phyloP scores from a whole-genome alignment of 2,113 vertebrate species.

The Diadophis punctatus region DNA sequence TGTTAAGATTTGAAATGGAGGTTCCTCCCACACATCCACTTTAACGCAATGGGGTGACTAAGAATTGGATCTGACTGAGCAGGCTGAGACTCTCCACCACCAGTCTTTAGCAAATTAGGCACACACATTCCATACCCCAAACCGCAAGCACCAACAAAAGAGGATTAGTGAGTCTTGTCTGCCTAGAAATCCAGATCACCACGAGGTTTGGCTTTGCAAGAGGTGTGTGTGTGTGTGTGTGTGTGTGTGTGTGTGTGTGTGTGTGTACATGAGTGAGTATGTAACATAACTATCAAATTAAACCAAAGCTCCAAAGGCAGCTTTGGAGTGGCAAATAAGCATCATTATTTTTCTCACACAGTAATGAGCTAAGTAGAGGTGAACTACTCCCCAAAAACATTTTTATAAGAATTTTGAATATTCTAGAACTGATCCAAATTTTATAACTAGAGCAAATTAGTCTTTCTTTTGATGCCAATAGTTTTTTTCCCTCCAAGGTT shows the following conservation, averaged over 20 bases:
- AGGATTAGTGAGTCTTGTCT: slow-evolving; percentile 1
- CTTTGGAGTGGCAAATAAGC: neutral
- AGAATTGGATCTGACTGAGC: neutral
- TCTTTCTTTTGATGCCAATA: neutral
- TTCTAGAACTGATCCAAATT: neutral
- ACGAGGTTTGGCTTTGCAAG: slow-evolving; percentile 20
- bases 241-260: neutral
- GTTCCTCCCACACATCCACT: neutral
- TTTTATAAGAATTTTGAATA: neutral
- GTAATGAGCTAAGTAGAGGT: neutral
- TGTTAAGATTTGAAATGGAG: neutral
- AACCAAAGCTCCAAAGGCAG: neutral
- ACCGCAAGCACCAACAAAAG: neutral
- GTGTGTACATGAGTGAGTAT: neutral
- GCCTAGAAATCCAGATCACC: neutral
- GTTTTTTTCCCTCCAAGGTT: neutral
- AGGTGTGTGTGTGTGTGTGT: too few relatives aligned
- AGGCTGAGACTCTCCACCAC: neutral
- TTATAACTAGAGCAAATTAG: neutral
- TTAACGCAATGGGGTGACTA: neutral
- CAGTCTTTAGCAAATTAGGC: neutral
- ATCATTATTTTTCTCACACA: neutral
- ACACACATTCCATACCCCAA: slow-evolving; percentile 13
- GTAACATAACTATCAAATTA: neutral
- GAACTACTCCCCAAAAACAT: too few relatives aligned